Percentiles rank a stretch among this genome's conserved stretches.
phyloP scores from a whole-genome alignment of 2,113 vertebrate genomes.

The Eretmochelys imbricata region DNA sequence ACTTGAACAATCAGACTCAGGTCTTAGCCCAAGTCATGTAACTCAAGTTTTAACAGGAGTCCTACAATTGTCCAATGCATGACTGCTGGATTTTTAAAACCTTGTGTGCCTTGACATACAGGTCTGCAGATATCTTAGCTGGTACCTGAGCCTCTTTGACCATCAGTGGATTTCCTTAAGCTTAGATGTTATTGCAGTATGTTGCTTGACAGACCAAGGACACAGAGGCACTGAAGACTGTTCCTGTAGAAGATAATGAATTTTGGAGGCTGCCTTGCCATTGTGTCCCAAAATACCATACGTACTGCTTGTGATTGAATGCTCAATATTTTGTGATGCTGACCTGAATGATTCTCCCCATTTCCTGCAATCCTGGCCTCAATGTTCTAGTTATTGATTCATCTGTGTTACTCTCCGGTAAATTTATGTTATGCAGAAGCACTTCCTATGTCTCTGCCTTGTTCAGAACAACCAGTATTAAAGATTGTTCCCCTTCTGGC shows the following conservation, averaged over 20 bases:
- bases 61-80: neutral
- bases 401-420: neutral
- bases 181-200: neutral
- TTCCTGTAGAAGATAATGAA: neutral
- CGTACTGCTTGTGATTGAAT: neutral
- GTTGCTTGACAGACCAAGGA: neutral
- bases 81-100: neutral
- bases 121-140: neutral
- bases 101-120: neutral
- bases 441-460: slow-evolving; percentile 36
- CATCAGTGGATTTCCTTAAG: neutral
- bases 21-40: neutral
- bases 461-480: slow-evolving; percentile 18
- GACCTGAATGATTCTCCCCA: neutral
- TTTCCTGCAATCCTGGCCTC: slow-evolving; percentile 54
- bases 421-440: neutral
- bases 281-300: neutral
- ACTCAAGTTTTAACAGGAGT: neutral
- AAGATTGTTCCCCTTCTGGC: neutral
- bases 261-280: neutral
- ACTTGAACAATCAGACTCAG: neutral
- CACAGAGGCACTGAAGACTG: neutral
- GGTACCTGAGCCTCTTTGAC: neutral
- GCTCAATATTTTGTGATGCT: slow-evolving; percentile 50
- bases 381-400: slow-evolving; percentile 54